Base-by-base conservation (phyloP, 2,113 vertebrate species). In the Euleptes europaea region DNA sequence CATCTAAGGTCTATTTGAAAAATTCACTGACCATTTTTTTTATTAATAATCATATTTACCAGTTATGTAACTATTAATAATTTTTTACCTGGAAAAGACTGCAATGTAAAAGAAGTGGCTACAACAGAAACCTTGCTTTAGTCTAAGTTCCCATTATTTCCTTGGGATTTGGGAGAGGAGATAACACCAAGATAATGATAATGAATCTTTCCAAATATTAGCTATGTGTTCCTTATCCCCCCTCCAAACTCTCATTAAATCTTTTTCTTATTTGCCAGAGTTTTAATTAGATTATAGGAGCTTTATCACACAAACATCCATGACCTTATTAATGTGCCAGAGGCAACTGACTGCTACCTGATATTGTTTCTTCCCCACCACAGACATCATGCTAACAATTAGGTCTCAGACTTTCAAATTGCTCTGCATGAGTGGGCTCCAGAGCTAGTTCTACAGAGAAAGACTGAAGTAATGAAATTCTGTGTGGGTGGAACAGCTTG, bases 261-360 rank as follows among this genome's bases (percentile, higher is more conserved):
- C 10, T 57, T 70, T 31, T 57, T 57, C 15, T 51, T 54, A 81
- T 71, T 49, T 81, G 21, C 63, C 54, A 73, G 51, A 44, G 28
- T 71, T 78, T 42, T 84, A 57, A 84, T 84, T 60, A 71, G 35
- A 78, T 57, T 60, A 70, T 78, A 70, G 38, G n/a, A 5, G 26
- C 69, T 54, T 70, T 49, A 35, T 78, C 74, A 71, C 76, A 65
- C 75, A 78, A 57, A 57, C 35, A 33, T 78, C 13, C 73, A 49
- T 49, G 42, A 23, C 63, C 28, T 77, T 40, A 51, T 35, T 83
- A 86, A 82, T 73, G 1, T 49, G 38, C 6, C 35, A 57, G 31
- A 60, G 38, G 26, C 10, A 5, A 3, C 1, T 70, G 1, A 44
- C 10, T 35, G 28, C 12, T 81, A 33, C 35, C 26, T 66, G 28